Evolutionary conservation across 2,113 vertebrate species (phyloP), one percentile per base, ranked within the genome.

Genomic region (Colossoma macropomum): DNA sequence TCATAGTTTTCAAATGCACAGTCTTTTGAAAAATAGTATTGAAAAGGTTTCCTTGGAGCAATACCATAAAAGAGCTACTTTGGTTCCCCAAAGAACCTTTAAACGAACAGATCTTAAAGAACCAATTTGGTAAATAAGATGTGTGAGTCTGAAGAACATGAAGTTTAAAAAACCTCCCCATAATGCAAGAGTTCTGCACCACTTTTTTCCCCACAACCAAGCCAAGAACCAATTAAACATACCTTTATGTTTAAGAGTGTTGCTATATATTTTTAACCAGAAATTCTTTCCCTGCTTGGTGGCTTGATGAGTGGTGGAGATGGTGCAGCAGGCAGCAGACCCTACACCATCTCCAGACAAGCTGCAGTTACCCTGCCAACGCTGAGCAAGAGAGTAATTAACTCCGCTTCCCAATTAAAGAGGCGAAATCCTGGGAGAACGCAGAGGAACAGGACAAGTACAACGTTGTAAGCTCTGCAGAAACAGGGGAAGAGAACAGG

Each of bases 381-480:
- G 86, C 87, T 86, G 86, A 90, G 77, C 90, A 82, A 30, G 90
- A 88, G 90, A 87, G 92, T 92, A 92, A 92, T 94, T 92, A 93
- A 90, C 90, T 93, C 89, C 48, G 88, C 89, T 88, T 92, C 92
- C 90, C 90, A 93, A 93, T 92, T 92, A 93, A 87, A 84, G 89
- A 90, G 84, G 84, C 88, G 87, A 85, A 88, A 90, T 90, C 89
- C 86, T 10, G 81, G 56, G 88, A 89, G 88, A 84, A 86, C 88
- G 88, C 81, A 85, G 82, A 88, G 77, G 75, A 41, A 88, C 83
- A 88, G 86, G 88, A 90, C 89, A 88, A 86, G 89, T 84, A 87
- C 52, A 71, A 52, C 28, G 38, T 54, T 56, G 45, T 74, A 16
- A 70, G 68, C 71, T 70, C 83, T 82, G 85, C 84, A 84, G 80